These are phyloP conservation scores for Terebella lapidaria DNA, from an alignment of 2,888 invertebrate genomes.

Conservation along the genomic window DNA sequence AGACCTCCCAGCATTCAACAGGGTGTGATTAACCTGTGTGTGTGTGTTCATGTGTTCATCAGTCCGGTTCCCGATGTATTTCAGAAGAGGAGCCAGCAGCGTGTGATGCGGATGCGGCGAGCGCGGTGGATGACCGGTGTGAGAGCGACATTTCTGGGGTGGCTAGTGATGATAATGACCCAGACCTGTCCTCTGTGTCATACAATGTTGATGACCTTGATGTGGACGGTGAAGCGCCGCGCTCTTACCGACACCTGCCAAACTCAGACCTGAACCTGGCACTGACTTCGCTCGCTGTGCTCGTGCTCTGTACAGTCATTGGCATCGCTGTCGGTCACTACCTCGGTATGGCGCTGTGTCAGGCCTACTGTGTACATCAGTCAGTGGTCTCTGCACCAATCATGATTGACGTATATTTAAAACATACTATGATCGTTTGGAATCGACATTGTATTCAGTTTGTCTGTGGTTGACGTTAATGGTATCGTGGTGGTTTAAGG, in stretches of 20 bases:
- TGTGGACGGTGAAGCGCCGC: constrained; percentile 15
- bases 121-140: constrained; percentile 25
- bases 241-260: constrained; percentile 22
- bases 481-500: constrained; percentile 12
- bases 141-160: constrained; percentile 28
- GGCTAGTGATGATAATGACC: constrained; percentile 17
- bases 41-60: too few relatives aligned
- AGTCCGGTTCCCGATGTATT: too few relatives aligned
- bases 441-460: neutral
- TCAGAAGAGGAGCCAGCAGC: too few relatives aligned
- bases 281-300: constrained; percentile 14
- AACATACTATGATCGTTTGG: neutral
- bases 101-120: too few relatives aligned
- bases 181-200: constrained; percentile 13
- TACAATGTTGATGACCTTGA: constrained; percentile 17
- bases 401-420: neutral
- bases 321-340: constrained; percentile 24
- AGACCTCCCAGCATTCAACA: too few relatives aligned
- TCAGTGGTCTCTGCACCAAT: too few relatives aligned
- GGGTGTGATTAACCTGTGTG: too few relatives aligned
- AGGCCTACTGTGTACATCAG: too few relatives aligned
- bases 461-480: too few relatives aligned
- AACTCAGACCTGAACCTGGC: constrained; percentile 17
- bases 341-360: constrained; percentile 17
- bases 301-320: constrained; percentile 16